phyloP scores from a whole-genome alignment of 2,888 invertebrate species.

The Harpalus rubripes region DNA sequence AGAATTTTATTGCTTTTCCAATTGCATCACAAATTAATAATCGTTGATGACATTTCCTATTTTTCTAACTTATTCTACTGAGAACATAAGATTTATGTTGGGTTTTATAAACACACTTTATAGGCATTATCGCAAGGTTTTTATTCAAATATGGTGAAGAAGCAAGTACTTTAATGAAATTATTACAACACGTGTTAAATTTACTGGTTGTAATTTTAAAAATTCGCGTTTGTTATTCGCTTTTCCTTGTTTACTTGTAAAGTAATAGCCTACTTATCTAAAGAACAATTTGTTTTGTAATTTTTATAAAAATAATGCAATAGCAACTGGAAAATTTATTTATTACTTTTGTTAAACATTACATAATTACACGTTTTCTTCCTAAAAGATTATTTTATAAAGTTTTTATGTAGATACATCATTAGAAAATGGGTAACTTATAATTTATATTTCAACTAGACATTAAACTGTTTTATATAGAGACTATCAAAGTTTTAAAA shows the following conservation, averaged over 20 bases:
- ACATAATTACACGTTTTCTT: no score
- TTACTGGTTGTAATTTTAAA: background rate
- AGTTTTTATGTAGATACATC: no score
- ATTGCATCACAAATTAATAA: conserved; percentile 41
- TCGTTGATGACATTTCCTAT: conserved; percentile 24
- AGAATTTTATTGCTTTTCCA: conserved; percentile 36
- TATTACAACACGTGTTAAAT: background rate
- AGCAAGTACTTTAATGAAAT: background rate
- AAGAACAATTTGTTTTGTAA: background rate
- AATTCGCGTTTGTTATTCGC: background rate
- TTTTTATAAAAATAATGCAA: conserved; percentile 4
- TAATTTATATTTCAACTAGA: no score
- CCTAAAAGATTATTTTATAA: no score
- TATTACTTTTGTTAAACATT: no score
- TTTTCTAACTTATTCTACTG: background rate
- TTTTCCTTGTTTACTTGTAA: background rate
- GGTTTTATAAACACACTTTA: conserved; percentile 2
- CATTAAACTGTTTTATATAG: no score
- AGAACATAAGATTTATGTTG: background rate
- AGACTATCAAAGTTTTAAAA: no score
- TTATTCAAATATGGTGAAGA: background rate
- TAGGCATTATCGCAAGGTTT: background rate
- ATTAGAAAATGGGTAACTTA: no score
- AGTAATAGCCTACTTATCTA: background rate
- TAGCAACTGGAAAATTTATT: no score